Base-by-base conservation (phyloP, 2,888 invertebrate genomes). In the Yponomeuta sedellus region DNA sequence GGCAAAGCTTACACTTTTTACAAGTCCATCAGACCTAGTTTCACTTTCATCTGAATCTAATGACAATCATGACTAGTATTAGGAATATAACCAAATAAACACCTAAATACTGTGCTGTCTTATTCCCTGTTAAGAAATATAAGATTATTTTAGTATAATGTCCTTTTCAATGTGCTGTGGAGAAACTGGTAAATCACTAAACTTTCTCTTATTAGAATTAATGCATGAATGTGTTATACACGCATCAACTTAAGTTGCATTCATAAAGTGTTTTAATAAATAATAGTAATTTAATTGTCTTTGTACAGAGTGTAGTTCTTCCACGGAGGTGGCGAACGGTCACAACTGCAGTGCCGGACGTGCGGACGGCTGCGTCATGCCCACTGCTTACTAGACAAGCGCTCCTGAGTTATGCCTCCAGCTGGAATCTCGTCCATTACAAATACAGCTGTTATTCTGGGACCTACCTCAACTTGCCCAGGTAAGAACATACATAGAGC, bases 401-500 rank as follows among this genome's bases (percentile, higher is more conserved):
- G 0, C 77, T 94, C 59, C 92, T 93, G 73, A 93, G 96, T 72
- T 98, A 98, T 83, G 95, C 96, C 5, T 95, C 96, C 68, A 96
- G 96, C 78, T 97, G 97, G 95, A 96, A 96, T 87, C 93, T 97
- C 70, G 94, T 99, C 69, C 95, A 97, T 81, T 98, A 96, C 85
- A 98, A 98, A 85, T 98, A 98, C 81, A 94, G 93, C 77, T 94
- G 94, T 63, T 99, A 98, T 81, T 95, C 97, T 19, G 97, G 97
- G 67, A 95, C 95, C 71, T 98, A 97, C 84, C 93, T 95, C 72
- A 96, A 97, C 82, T 92, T 98, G 75, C 97, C 97, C 69, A 96
- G 95, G 95, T 95, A 92, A 81, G 69, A 67, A 63, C 66, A 66
- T 70, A 28, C 5, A 28, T 2, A 2, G 28, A 28, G 28, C 5